These are phyloP conservation scores for Dugesia japonica DNA, from an alignment of 2,888 invertebrate species.

Conservation along the genomic window DNA sequence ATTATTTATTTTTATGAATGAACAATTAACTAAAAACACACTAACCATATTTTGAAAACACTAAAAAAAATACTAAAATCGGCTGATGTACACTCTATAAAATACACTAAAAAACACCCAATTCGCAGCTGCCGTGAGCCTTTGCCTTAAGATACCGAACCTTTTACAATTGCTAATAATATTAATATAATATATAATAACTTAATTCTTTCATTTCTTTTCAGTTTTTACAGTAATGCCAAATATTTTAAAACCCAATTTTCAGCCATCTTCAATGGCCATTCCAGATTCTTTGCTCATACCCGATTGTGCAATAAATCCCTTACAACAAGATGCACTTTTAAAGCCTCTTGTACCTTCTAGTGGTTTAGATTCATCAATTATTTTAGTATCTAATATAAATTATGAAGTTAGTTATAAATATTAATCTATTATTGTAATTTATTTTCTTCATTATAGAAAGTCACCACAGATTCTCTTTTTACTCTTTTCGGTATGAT, in stretches of 20 bases:
- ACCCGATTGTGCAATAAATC: neutral
- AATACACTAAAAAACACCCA: no score
- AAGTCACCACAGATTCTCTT: neutral
- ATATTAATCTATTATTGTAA: neutral
- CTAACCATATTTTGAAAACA: no score
- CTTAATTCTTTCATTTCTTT: neutral
- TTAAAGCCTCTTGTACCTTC: neutral
- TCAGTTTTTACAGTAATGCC: neutral
- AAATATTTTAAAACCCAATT: neutral
- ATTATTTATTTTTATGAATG: no score
- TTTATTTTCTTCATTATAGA: neutral
- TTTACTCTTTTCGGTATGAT: neutral
- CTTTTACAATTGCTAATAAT: no score
- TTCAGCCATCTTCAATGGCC: neutral
- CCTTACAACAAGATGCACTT: neutral
- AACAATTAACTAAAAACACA: no score
- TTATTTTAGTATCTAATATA: neutral
- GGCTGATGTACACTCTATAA: no score
- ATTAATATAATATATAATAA: no score
- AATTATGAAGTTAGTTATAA: neutral
- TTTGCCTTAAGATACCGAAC: no score
- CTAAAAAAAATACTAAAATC: no score
- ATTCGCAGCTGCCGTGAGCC: no score
- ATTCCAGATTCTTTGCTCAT: constrained; percentile 10
- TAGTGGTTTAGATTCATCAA: neutral